phyloP scores from a whole-genome alignment of 1,140 invertebrate genomes.

The Micrasema longulum region DNA sequence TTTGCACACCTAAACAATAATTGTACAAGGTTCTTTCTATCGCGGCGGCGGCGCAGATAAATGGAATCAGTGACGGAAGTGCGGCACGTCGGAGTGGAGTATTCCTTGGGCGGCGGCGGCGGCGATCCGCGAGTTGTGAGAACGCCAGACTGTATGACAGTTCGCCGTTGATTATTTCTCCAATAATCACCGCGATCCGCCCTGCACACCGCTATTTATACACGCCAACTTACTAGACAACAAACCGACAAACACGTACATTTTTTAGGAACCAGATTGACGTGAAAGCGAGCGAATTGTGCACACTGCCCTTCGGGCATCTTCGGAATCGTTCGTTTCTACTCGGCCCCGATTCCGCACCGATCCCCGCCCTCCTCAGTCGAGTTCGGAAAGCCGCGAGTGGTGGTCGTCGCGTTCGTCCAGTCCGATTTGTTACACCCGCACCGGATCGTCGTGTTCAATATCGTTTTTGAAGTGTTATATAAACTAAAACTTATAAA shows the following conservation, averaged over 20 bases:
- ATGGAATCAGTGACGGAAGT: constrained; percentile 12
- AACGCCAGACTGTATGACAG: no score
- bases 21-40: background rate
- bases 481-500: constrained; percentile 45
- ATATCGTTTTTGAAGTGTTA: constrained; percentile 45
- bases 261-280: constrained; percentile 41
- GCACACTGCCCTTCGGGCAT: constrained; percentile 37
- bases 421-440: constrained; percentile 22
- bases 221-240: background rate
- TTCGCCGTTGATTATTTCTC: no score
- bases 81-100: background rate
- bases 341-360: constrained; percentile 23
- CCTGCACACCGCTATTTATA: background rate
- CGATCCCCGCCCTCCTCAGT: constrained; percentile 35
- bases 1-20: background rate
- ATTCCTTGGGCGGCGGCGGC: background rate
- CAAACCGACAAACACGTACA: constrained; percentile 13
- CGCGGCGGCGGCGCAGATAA: background rate
- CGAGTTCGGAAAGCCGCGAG: constrained; percentile 43
- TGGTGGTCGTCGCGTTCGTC: constrained; percentile 11
- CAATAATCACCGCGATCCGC: background rate
- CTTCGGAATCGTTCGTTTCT: constrained; percentile 29
- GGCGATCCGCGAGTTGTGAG: no score
- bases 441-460: constrained; percentile 40
- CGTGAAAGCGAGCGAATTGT: constrained; percentile 44